Conservation (phyloP, 2,113 vertebrate genomes). For the Bungarus multicinctus region DNA sequence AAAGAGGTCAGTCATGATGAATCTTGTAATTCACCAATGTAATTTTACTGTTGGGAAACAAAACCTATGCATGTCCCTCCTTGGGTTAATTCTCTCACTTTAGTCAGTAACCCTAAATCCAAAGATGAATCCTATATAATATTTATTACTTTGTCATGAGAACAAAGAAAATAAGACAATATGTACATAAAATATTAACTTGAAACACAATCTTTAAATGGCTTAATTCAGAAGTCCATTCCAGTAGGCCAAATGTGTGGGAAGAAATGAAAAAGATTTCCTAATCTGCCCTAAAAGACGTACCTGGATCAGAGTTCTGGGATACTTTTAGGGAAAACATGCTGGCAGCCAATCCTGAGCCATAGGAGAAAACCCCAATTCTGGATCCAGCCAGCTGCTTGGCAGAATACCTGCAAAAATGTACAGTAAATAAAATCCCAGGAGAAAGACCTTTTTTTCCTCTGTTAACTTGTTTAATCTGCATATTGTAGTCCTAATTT, state of each 20-base stretch:
- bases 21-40: not conserved
- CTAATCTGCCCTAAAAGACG: not conserved
- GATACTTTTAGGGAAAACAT: conserved; percentile 70
- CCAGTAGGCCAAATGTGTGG: not conserved
- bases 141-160: not conserved
- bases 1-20: not conserved
- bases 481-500: not conserved
- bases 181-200: not conserved
- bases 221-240: not conserved
- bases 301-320: conserved; percentile 63
- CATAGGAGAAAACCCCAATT: conserved; percentile 74
- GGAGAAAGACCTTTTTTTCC: not conserved
- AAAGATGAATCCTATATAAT: too few relatives aligned
- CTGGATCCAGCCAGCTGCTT: conserved; percentile 68
- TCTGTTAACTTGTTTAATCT: not conserved
- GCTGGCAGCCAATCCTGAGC: conserved; percentile 74
- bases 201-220: not conserved
- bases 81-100: too few relatives aligned
- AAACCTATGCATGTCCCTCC: not conserved
- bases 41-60: not conserved
- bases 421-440: not conserved
- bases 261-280: not conserved
- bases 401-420: conserved; percentile 51
- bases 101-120: not conserved
- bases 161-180: not conserved